A percentile compares a stretch with the other conserved stretches of the same genome.
Evolutionary conservation across 2,888 invertebrate genomes (phyloP).

Genomic region (Trachelus tabidus): DNA sequence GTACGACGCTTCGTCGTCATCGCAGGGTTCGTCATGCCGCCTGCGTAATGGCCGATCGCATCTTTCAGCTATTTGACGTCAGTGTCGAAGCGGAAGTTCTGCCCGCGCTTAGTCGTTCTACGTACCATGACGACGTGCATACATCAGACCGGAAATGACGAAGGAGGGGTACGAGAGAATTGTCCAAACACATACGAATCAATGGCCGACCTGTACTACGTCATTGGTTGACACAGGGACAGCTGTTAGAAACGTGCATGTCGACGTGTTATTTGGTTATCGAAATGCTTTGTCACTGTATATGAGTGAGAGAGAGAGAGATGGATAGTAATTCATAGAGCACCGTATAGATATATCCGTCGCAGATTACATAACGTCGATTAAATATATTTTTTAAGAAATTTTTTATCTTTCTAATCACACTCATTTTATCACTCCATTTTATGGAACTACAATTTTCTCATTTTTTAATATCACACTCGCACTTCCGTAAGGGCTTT

Average conservation of each 20-base stretch:
- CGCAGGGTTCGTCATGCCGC: neutral
- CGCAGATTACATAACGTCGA: neutral
- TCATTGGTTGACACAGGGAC: neutral
- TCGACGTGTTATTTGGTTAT: neutral
- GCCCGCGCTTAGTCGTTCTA: slow-evolving; percentile 25
- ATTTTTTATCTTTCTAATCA: neutral
- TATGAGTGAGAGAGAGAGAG: neutral
- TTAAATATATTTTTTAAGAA: neutral
- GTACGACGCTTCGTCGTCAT: slow-evolving; percentile 48
- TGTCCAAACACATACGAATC: neutral
- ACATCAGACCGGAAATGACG: neutral
- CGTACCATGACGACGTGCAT: neutral
- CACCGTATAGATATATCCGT: neutral
- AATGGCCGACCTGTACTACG: neutral
- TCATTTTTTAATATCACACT: neutral
- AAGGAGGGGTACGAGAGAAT: neutral
- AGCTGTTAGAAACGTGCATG: neutral
- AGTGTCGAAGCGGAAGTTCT: slow-evolving; percentile 40
- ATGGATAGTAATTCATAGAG: neutral
- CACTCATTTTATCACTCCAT: neutral
- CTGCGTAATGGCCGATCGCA: neutral
- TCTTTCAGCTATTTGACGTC: slow-evolving; percentile 38
- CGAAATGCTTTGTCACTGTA: neutral
- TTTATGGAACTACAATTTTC: neutral
- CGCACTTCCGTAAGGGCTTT: neutral